A percentile compares a stretch with the other conserved stretches of the same genome.
Evolutionary conservation across 30 jellyfish, hydroid and myxozoan species (phyloP).

Genomic region (Hydra vulgaris): DNA sequence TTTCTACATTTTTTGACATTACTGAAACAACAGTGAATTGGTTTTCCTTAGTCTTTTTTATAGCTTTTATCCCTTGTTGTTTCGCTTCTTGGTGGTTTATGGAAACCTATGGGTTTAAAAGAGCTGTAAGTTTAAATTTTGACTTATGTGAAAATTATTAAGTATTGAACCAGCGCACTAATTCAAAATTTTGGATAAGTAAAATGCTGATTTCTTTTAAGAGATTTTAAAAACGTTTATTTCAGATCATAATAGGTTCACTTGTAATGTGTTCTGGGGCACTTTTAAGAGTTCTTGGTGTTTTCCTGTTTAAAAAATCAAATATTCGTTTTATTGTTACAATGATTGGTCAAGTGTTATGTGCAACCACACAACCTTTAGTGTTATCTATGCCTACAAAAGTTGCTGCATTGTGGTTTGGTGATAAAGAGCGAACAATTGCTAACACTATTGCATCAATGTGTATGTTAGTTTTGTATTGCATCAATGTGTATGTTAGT

Average conservation of each 20-base stretch:
- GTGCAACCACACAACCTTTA: slow-evolving; percentile 74
- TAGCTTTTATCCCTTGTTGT: slow-evolving; percentile 48
- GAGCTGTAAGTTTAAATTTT: slow-evolving; percentile 42
- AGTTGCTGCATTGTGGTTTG: slow-evolving; percentile 94
- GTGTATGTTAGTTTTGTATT: slow-evolving; percentile 29
- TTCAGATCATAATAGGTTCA: slow-evolving; percentile 62
- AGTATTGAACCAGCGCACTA: too few species aligned
- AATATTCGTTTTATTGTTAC: slow-evolving; percentile 43
- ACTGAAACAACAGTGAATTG: slow-evolving; percentile 59
- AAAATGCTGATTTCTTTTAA: too few species aligned
- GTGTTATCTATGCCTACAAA: slow-evolving; percentile 89
- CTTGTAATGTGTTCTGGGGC: slow-evolving; percentile 74
- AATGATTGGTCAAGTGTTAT: slow-evolving; percentile 62
- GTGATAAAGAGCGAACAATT: slow-evolving; percentile 85
- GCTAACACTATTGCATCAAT: slow-evolving; percentile 86
- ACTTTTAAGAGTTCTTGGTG: slow-evolving; percentile 46
- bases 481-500: too few species aligned
- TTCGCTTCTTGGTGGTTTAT: slow-evolving; percentile 72
- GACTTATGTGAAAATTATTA: too few species aligned
- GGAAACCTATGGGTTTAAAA: slow-evolving; percentile 66
- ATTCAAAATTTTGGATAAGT: too few species aligned
- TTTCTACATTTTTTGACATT: slow-evolving; percentile 55
- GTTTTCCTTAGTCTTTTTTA: slow-evolving; percentile 69
- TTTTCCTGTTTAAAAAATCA: not conserved
- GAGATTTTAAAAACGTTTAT: not conserved